Conservation (phyloP, 2,113 vertebrate genomes). For the Hippocampus guttulatus region DNA sequence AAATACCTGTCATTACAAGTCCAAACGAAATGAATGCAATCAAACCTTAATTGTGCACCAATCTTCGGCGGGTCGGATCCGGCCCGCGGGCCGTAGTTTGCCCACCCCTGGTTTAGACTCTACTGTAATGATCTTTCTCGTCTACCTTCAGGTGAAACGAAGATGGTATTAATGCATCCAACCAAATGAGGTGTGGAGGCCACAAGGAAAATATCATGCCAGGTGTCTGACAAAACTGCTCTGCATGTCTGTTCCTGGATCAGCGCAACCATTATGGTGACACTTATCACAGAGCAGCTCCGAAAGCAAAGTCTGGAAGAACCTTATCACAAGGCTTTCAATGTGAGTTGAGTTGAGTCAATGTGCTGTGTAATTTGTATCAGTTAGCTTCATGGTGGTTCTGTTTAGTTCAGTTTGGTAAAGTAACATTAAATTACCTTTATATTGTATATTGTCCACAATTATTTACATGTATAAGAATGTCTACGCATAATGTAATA, state of each 20-base stretch:
- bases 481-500: background rate
- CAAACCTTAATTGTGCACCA: no score
- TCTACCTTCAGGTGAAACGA: slow-evolving; percentile 38
- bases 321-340: slow-evolving; percentile 77
- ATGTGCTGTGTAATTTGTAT: slow-evolving; percentile 71
- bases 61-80: no score
- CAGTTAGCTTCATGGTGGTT: background rate
- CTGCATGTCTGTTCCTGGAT: slow-evolving; percentile 24
- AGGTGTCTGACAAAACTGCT: slow-evolving; percentile 41
- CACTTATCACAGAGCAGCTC: slow-evolving; percentile 83
- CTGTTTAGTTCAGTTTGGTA: background rate
- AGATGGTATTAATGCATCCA: slow-evolving; percentile 48
- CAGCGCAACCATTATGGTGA: slow-evolving; percentile 75
- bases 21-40: no score
- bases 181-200: slow-evolving; percentile 62
- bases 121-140: background rate
- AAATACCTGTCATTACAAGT: no score
- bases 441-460: background rate
- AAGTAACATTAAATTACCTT: background rate
- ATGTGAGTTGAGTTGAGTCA: slow-evolving; percentile 48
- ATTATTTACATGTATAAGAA: background rate
- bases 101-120: no score
- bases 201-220: slow-evolving; percentile 57
- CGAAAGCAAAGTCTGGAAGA: slow-evolving; percentile 85
- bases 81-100: no score